Base-by-base conservation (phyloP, 2,888 invertebrate species). In the Eumacrocentrus americanus region DNA sequence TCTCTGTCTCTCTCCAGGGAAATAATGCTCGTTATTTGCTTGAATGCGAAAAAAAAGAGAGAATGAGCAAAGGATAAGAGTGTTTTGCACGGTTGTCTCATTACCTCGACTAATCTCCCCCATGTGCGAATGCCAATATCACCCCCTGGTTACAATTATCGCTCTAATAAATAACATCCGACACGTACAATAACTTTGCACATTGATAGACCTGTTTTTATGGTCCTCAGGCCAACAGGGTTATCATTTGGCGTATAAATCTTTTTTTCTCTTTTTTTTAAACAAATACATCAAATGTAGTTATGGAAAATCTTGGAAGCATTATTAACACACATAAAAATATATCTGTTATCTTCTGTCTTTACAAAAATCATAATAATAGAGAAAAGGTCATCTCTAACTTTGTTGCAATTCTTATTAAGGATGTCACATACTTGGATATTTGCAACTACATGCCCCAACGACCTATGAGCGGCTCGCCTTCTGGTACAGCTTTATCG, bases 361-460 rank as follows among this genome's bases (percentile, higher is more conserved):
- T n/a, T n/a, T n/a, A n/a, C n/a, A n/a, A n/a, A n/a, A n/a, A n/a
- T n/a, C n/a, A n/a, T n/a, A n/a, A n/a, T n/a, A n/a, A n/a, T n/a
- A n/a, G n/a, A n/a, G n/a, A n/a, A n/a, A 16, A 22, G 4, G 12
- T 44, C 11, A 14, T 56, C 46, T 18, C 5, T 42, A 44, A 37
- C 29, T 25, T 22, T 25, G 5, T 48, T 37, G 11, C 25, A 25
- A 51, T 50, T 42, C 11, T 37, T 54, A 1, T 50, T 37, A 29
- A 81, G 81, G 81, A 81, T 65, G 81, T 80, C 20, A 80, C 80
- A 7, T 81, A 80, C 63, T 64, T 81, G 68, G 81, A 81, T 61
- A 79, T 76, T 60, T 77, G 79, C 63, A 79, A 81, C 62, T 81
- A 81, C 56, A 78, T 80, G 80, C 80, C 81, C 2, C 79, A 78